These are phyloP conservation scores for Lerema accius DNA, from an alignment of 1,140 invertebrate genomes.

Conservation along the genomic window DNA sequence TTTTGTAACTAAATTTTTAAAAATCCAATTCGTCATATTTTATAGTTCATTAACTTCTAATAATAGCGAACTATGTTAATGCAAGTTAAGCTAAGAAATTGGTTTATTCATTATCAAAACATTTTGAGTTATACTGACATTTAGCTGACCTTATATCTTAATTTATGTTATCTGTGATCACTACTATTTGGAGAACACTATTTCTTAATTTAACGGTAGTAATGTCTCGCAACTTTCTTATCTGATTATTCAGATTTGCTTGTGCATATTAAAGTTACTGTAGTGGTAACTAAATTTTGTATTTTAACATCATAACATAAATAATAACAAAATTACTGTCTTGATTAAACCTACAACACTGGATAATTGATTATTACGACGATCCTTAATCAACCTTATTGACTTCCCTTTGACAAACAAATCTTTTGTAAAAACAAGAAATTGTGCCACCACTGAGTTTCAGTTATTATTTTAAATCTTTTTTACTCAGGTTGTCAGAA, in stretches of 20 bases:
- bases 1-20: too few species aligned
- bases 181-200: constrained; percentile 24
- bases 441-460: not conserved
- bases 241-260: constrained; percentile 8
- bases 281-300: too few species aligned
- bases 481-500: too few species aligned
- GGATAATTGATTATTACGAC: too few species aligned
- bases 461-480: not conserved
- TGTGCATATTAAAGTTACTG: not conserved
- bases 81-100: constrained; percentile 12
- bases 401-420: too few species aligned
- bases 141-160: constrained; percentile 30
- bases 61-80: not conserved
- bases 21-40: too few species aligned
- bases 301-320: too few species aligned
- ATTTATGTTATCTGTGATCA: constrained; percentile 22
- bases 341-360: too few species aligned
- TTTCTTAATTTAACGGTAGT: constrained; percentile 29
- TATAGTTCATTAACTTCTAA: too few species aligned
- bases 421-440: too few species aligned
- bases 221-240: constrained; percentile 16
- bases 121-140: constrained; percentile 24
- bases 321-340: too few species aligned
- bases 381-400: too few species aligned
- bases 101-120: constrained; percentile 18